Evolutionary conservation across 2,797 vertebrate species (phyloP).

Genomic region (Clarias fuscus): DNA sequence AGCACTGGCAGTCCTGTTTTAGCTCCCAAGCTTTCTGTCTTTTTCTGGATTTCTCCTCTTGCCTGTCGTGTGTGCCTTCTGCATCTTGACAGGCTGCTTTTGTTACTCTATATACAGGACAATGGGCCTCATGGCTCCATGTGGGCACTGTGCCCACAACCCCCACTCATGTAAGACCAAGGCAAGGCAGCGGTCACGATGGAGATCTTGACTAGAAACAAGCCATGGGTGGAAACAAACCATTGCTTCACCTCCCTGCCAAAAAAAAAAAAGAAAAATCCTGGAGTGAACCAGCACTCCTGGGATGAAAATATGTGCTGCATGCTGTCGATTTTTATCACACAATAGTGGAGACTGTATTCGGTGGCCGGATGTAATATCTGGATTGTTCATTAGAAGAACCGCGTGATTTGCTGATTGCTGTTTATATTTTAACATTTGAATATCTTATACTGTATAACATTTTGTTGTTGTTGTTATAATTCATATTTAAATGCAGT

Average conservation of each 20-base stretch:
- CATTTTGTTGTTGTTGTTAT: background rate
- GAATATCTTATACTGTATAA: background rate
- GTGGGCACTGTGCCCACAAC: conserved; percentile 48
- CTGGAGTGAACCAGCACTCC: conserved; percentile 41
- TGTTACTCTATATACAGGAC: conserved; percentile 53
- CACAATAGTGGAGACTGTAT: conserved; percentile 43
- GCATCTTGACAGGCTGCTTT: conserved; percentile 49
- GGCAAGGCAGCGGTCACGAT: conserved; percentile 42
- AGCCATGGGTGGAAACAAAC: conserved; percentile 44
- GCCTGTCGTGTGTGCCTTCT: conserved; percentile 19
- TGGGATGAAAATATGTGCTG: conserved; percentile 49
- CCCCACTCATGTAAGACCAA: conserved; percentile 46
- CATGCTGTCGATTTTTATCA: conserved; percentile 48
- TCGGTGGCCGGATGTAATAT: conserved; percentile 26
- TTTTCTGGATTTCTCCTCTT: conserved; percentile 14
- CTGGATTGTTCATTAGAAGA: conserved; percentile 11
- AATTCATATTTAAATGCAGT: too few relatives aligned
- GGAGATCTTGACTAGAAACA: conserved; percentile 40
- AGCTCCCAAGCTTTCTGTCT: conserved; percentile 29
- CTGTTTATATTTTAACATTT: background rate
- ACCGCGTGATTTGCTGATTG: conserved; percentile 22
- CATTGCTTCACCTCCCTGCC: conserved; percentile 41
- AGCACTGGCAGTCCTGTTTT: conserved; percentile 28
- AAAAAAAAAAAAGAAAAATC: conserved; percentile 30
- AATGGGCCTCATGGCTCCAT: conserved; percentile 40